Conservation (phyloP, 2,797 vertebrate genomes). For the Melanogrammus aeglefinus region DNA sequence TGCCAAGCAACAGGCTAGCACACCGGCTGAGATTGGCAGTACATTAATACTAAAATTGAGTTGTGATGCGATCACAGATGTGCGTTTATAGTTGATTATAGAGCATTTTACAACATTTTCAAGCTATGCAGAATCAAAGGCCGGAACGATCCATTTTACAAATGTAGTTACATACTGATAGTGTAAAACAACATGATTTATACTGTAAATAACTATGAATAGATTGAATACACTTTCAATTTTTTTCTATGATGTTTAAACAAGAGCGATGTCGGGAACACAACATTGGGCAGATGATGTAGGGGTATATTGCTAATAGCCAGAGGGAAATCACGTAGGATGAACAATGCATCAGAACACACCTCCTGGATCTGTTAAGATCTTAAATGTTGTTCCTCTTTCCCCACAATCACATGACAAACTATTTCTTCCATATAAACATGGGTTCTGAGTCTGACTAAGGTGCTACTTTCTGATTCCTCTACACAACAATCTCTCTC, state of each 20-base stretch:
- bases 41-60: too few relatives aligned
- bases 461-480: too few relatives aligned
- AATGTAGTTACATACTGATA: neutral
- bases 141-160: neutral
- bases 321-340: neutral
- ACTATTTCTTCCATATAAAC: neutral
- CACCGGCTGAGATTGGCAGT: too few relatives aligned
- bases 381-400: neutral
- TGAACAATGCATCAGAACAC: neutral
- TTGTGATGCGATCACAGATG: too few relatives aligned
- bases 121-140: too few relatives aligned
- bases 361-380: neutral
- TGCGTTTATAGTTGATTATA: too few relatives aligned
- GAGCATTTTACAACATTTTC: too few relatives aligned
- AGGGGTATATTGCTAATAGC: neutral
- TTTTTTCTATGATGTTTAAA: neutral
- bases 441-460: neutral
- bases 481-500: neutral
- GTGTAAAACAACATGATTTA: neutral
- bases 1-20: too few relatives aligned
- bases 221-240: neutral
- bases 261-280: neutral
- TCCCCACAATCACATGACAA: neutral
- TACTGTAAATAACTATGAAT: neutral
- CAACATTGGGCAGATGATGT: neutral